Conservation (phyloP, 2,888 invertebrate genomes). For the Amiota minor region DNA sequence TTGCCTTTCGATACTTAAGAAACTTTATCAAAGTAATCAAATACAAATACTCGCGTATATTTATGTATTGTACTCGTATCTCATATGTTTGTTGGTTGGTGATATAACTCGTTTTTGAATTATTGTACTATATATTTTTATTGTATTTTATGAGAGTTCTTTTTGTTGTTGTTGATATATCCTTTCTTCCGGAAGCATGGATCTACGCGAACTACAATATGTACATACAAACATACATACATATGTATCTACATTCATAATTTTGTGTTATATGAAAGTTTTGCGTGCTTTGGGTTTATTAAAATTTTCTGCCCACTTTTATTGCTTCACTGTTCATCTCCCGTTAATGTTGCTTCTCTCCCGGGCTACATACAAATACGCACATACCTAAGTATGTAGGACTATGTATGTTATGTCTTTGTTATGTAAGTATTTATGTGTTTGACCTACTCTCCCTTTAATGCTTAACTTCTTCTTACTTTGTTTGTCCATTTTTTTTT, state of each 20-base stretch:
- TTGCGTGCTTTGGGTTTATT: constrained; percentile 59
- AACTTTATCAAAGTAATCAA: constrained; percentile 56
- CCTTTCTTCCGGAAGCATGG: neutral
- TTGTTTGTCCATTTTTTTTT: too few species aligned
- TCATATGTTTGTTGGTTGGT: constrained; percentile 21
- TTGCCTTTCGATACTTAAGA: too few species aligned
- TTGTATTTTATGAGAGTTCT: neutral
- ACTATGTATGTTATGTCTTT: constrained; percentile 21
- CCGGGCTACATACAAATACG: neutral
- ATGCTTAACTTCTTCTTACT: neutral
- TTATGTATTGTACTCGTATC: neutral
- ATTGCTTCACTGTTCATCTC: neutral
- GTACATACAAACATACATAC: too few species aligned
- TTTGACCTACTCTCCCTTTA: constrained; percentile 25
- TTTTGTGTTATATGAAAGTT: constrained; percentile 37
- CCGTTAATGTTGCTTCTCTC: neutral
- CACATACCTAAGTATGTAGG: constrained; percentile 21
- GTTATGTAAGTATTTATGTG: neutral
- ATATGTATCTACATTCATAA: neutral
- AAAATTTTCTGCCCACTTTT: constrained; percentile 49
- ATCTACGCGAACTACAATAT: too few species aligned
- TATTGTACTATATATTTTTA: neutral
- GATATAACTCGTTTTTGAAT: neutral
- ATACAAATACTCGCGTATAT: constrained; percentile 52
- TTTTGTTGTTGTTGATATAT: neutral